Conservation (phyloP, 2,888 invertebrate genomes). For the Heliconius ismenius region DNA sequence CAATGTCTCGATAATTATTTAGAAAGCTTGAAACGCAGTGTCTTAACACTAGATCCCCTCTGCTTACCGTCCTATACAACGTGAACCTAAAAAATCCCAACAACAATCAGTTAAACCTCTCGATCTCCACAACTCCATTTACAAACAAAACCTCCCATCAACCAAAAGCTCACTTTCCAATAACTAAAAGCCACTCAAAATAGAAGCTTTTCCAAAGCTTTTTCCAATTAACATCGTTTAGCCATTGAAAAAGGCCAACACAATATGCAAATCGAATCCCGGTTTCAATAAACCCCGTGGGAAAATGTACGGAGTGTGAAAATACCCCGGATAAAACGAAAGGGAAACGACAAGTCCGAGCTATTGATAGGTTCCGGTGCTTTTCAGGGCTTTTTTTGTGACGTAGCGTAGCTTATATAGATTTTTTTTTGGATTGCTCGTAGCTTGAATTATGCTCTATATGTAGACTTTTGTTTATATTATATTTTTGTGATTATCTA, state of each 20-base stretch:
- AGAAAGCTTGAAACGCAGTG: not conserved
- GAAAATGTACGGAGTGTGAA: slow-evolving; percentile 48
- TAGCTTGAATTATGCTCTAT: slow-evolving; percentile 45
- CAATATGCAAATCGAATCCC: slow-evolving; percentile 75
- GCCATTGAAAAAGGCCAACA: slow-evolving; percentile 54
- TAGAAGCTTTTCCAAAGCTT: slow-evolving; percentile 26
- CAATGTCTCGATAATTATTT: not conserved
- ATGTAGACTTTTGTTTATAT: not conserved
- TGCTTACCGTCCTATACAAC: not conserved
- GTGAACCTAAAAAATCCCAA: not conserved
- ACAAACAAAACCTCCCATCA: not conserved
- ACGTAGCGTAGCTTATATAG: slow-evolving; percentile 50
- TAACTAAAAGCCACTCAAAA: slow-evolving; percentile 24
- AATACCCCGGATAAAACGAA: slow-evolving; percentile 48
- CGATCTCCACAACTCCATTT: not conserved
- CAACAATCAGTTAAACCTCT: not conserved
- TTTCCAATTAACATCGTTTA: slow-evolving; percentile 61
- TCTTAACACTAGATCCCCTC: not conserved
- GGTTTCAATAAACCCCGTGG: slow-evolving; percentile 57
- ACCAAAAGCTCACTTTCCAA: slow-evolving; percentile 18
- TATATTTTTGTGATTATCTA: not conserved
- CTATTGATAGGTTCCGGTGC: slow-evolving; percentile 73
- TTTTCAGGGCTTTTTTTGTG: slow-evolving; percentile 60
- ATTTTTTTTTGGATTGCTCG: slow-evolving; percentile 52
- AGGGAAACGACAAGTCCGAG: slow-evolving; percentile 57